A percentile compares a stretch with the other conserved stretches of the same genome.
Conservation (phyloP, 1,140 invertebrate species). For the Papilio helenus region DNA sequence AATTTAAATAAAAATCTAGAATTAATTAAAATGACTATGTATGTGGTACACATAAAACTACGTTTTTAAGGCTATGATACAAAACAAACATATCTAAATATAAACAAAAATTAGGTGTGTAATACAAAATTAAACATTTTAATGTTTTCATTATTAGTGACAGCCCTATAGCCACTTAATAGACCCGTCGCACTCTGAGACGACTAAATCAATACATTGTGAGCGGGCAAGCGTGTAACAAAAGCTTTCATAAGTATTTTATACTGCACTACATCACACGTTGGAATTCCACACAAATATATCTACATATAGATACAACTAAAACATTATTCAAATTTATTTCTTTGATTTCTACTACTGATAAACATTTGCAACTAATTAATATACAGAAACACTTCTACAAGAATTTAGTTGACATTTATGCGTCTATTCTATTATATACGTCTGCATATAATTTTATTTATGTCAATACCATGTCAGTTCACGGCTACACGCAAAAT, state of each 20-base stretch:
- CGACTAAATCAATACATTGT: slow-evolving; percentile 36
- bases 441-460: not conserved
- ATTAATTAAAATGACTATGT: too few species aligned
- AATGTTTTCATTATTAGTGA: not conserved
- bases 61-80: too few species aligned
- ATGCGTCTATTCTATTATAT: too few species aligned
- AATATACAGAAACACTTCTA: not conserved
- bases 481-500: not conserved
- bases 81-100: not conserved
- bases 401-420: too few species aligned
- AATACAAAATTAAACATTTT: not conserved
- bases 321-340: not conserved
- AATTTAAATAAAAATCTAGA: too few species aligned
- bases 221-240: slow-evolving; percentile 13
- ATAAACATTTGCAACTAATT: not conserved
- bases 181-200: slow-evolving; percentile 24
- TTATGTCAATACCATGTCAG: not conserved
- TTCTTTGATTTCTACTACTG: not conserved
- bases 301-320: not conserved
- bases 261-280: not conserved
- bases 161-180: slow-evolving; percentile 34
- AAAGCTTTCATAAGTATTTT: slow-evolving; percentile 31
- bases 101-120: not conserved
- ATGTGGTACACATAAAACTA: too few species aligned
- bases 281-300: slow-evolving; percentile 27